Percentiles rank a stretch among this genome's conserved stretches.
These are phyloP conservation scores for Bubo scandiacus DNA, from an alignment of 2,113 vertebrate genomes.

Conservation along the genomic window DNA sequence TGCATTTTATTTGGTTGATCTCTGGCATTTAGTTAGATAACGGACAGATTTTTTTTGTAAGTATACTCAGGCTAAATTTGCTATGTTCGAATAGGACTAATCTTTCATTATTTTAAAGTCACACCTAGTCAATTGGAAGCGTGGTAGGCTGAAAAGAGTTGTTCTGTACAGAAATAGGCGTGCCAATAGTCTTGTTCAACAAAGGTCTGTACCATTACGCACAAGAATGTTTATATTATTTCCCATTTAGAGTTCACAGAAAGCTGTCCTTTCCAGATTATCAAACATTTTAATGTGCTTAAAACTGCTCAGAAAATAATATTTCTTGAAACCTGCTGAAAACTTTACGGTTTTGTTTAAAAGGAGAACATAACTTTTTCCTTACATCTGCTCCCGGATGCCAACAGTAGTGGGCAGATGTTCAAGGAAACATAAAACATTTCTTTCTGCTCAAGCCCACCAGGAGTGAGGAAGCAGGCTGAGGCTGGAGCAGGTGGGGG, in stretches of 20 bases:
- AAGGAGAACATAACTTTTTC: not conserved
- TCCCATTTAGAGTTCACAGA: not conserved
- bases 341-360: not conserved
- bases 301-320: not conserved
- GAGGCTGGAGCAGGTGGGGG: not conserved
- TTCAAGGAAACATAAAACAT: not conserved
- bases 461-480: not conserved
- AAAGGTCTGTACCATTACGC: not conserved
- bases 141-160: not conserved
- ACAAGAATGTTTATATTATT: not conserved
- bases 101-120: not conserved
- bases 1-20: not conserved
- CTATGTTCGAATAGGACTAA: not conserved
- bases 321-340: not conserved
- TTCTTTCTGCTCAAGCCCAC: not conserved
- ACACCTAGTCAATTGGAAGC: not conserved
- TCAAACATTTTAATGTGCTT: not conserved
- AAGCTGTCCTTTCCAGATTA: not conserved
- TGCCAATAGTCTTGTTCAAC: not conserved
- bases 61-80: not conserved
- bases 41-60: not conserved
- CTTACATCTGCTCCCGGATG: not conserved
- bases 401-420: accelerated
- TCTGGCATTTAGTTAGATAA: not conserved
- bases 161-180: accelerated